Base-by-base conservation (phyloP, 2,888 invertebrate species). In the Trilocha varians region DNA sequence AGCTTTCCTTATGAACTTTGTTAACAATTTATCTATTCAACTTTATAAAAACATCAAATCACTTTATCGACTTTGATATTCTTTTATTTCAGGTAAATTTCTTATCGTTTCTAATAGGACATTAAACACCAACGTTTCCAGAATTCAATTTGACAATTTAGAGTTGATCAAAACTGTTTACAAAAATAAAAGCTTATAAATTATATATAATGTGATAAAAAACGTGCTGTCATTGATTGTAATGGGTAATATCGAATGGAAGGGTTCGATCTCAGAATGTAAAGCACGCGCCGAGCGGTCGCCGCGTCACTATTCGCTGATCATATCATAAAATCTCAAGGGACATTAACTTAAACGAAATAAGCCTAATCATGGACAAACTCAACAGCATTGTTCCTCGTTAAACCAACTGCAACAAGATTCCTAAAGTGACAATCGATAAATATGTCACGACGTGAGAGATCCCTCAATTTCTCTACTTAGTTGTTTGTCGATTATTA, bases 201-300 rank as follows among this genome's bases (percentile, higher is more conserved):
- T 61, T 59, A 63, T 66, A 65, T 70, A 70, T 73, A 69, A 62
- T 64, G 53, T 47, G 59, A 52, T 52, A 65, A 71, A 79, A 83
- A 82, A 63, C 65, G 76, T 76, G 68, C 55, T 72, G 83, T 85
- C 84, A 85, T 83, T 67, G 72, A 58, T 65, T 52, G 74, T 83
- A 84, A 85, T 84, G 79, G 80, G 70, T 76, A 76, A 82, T 74
- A 71, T 72, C 64, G 68, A 63, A 63, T 62, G 57, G 62, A 55
- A 55, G 59, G 52, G 65, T 57, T 25, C 25, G 25, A 25, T 48
- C 47, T 53, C 63, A 73, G 82, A 68, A 82, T 80, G 69, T 68
- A 66, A 82, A 80, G 82, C 85, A 83, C 83, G 84, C 84, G 83
- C 78, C 79, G 68, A 56, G 52, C 57, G 57, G 72, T 64, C 74